phyloP scores from a whole-genome alignment of 2,113 vertebrate genomes.

The Mystacornis crossleyi region DNA sequence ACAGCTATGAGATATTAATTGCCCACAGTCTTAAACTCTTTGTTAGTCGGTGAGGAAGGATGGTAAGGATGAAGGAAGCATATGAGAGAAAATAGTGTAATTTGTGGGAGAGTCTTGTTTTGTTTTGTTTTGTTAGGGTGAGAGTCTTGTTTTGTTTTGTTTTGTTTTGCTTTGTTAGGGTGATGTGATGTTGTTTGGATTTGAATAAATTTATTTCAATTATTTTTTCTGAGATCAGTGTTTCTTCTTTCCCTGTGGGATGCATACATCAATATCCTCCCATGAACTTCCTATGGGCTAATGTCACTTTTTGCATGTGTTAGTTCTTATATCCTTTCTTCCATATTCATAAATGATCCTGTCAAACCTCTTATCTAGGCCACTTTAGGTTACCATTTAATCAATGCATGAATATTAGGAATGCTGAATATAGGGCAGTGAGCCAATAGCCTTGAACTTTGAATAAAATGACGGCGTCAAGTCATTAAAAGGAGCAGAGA shows the following conservation, averaged over 20 bases:
- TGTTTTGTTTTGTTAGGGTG: not conserved
- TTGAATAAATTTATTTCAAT: not conserved
- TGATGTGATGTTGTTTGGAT: not conserved
- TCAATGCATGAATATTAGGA: not conserved
- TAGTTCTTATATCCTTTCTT: not conserved
- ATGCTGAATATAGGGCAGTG: not conserved
- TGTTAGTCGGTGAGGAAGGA: not conserved
- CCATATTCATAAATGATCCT: not conserved
- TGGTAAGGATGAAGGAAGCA: not conserved
- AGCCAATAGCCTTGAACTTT: conserved; percentile 49
- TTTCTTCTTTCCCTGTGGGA: not conserved
- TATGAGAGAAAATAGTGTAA: not conserved
- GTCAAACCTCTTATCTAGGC: not conserved
- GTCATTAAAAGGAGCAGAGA: not conserved
- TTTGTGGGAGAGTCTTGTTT: not conserved
- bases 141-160: not conserved
- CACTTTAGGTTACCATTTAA: not conserved
- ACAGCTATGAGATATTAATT: not conserved
- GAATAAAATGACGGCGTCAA: not conserved
- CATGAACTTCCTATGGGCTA: not conserved
- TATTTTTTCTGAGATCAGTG: not conserved
- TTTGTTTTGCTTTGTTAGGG: not conserved
- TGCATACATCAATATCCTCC: not conserved
- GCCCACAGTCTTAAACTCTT: not conserved
- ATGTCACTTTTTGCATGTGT: not conserved